Evolutionary conservation across 2,797 vertebrate species (phyloP).

Genomic region (Etheostoma perlongum): DNA sequence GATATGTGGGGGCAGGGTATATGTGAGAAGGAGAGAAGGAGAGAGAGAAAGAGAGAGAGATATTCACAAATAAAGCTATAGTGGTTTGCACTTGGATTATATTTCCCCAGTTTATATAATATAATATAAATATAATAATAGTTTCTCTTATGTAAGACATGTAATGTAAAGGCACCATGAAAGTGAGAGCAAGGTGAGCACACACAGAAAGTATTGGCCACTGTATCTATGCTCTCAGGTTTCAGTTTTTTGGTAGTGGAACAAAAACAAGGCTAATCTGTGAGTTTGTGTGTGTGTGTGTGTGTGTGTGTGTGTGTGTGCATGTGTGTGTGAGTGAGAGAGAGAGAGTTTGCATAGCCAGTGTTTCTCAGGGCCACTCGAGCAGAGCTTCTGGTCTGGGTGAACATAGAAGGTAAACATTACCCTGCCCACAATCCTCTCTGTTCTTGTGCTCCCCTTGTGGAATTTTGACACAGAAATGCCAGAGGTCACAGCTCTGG

Average conservation of each 20-base stretch:
- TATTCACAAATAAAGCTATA: conserved; percentile 15
- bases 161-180: neutral
- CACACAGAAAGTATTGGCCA: conserved; percentile 1
- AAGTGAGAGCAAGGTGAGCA: conserved; percentile 21
- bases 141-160: conserved; percentile 11
- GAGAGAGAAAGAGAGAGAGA: conserved; percentile 2
- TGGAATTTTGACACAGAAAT: conserved; percentile 78
- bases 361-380: conserved; percentile 63
- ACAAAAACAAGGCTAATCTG: conserved; percentile 51
- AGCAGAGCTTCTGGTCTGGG: conserved; percentile 63
- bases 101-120: conserved; percentile 1
- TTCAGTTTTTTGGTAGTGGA: conserved; percentile 57
- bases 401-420: conserved; percentile 78
- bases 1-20: conserved; percentile 66
- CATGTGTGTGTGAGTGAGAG: neutral
- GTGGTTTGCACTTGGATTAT: conserved; percentile 22
- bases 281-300: neutral
- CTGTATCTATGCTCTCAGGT: conserved; percentile 39
- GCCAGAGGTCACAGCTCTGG: conserved; percentile 66
- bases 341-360: conserved; percentile 55
- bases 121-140: neutral
- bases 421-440: conserved; percentile 72
- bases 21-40: conserved; percentile 24
- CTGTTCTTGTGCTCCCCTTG: conserved; percentile 56
- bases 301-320: too few species aligned